A percentile compares a stretch with the other conserved stretches of the same genome.
These are phyloP conservation scores for Neodiprion virginianus DNA, from an alignment of 1,140 invertebrate genomes.

Conservation along the genomic window DNA sequence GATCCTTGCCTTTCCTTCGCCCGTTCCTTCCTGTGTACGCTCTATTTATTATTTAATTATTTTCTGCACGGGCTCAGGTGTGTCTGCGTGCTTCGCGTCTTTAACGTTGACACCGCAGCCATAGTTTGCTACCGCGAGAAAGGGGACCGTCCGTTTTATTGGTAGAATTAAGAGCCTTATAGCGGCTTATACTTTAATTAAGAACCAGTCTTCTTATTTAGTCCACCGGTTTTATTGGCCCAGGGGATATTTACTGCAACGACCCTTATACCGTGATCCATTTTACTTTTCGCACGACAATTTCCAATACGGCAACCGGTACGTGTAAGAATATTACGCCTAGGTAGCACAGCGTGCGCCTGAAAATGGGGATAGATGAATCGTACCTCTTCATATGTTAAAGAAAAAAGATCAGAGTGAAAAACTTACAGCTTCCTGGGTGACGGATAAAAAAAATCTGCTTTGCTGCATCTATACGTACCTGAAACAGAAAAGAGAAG, in stretches of 20 bases:
- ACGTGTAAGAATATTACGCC: too few species aligned
- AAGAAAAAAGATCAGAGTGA: too few species aligned
- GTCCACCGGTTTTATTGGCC: constrained; percentile 9
- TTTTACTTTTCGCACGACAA: background rate
- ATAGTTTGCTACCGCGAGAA: constrained; percentile 33
- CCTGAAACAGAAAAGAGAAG: background rate
- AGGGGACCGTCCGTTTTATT: constrained; percentile 42
- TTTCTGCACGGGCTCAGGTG: constrained; percentile 40
- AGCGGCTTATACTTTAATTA: constrained; percentile 43
- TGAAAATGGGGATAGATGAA: too few species aligned
- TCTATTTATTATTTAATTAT: constrained; percentile 37
- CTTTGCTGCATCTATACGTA: background rate
- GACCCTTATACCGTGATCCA: background rate
- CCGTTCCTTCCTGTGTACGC: background rate
- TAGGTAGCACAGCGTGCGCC: too few species aligned
- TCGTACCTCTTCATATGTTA: too few species aligned
- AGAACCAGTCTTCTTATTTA: constrained; percentile 38
- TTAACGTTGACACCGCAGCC: constrained; percentile 43
- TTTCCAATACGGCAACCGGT: too few species aligned
- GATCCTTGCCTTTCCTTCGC: constrained; percentile 11
- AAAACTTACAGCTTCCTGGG: too few species aligned
- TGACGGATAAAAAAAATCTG: background rate
- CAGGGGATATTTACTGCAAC: constrained; percentile 8
- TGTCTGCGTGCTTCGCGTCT: constrained; percentile 40
- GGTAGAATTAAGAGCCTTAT: constrained; percentile 51